Evolutionary conservation across 2,888 invertebrate species (phyloP), one percentile per base, ranked within the genome.

Genomic region (Stenichneumon culpator): DNA sequence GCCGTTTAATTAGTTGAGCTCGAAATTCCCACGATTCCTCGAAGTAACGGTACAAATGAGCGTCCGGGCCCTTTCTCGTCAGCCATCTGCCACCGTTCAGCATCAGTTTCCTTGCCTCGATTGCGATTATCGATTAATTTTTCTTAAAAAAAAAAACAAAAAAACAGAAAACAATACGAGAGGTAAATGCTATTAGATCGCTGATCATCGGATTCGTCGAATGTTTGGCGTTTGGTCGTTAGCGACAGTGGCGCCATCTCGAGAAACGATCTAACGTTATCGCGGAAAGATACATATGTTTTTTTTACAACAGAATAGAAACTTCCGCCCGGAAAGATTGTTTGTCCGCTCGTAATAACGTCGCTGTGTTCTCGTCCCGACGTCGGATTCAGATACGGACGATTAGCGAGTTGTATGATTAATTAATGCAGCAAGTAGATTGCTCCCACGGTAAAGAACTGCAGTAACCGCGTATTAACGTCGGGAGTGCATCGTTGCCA

Each of bases 1-100:
- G 81, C 87, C 86, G 87, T 90, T 90, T 91, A 92, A 92, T 92
- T 92, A 92, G 86, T 84, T 82, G 80, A 86, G 79, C 86, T 88
- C 86, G 88, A 90, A 92, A 90, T 92, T 92, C 91, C 89, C 92
- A 92, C 91, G 91, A 88, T 90, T 90, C 88, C 88, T 65, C 50
- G 77, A 86, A 83, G 74, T 86, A 86, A 85, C 86, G 81, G 86
- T 68, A 78, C 39, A 28, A 54, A 44, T 22, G 25, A 54, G 14
- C 19, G 16, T 50, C 32, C 28, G 7, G 1, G 63, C 63, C 63
- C 63, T 28, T 63, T 75, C 74, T 36, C 50, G 32, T 22, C 44
- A 36, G 11, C 47, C 44, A 4, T 72, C 60, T 60, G 36, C 36
- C 28, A 16, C 5, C 14, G 16, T 3, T 63, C 28, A 6, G 57